Conservation (phyloP, 2,888 invertebrate species). For the Aquatica leii region DNA sequence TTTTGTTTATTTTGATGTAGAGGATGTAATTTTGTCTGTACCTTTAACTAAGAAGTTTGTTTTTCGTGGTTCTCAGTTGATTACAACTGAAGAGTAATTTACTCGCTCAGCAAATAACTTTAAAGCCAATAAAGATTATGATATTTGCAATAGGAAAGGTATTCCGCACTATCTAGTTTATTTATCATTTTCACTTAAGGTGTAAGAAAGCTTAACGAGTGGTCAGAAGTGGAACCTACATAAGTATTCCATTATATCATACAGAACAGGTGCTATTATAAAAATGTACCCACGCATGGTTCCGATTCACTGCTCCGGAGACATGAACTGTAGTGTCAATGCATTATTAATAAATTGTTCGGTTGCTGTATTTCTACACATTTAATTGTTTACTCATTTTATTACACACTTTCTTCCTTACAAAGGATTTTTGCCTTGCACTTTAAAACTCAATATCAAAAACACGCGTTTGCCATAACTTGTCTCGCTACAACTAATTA, state of each 20-base stretch:
- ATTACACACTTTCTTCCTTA: constrained; percentile 14
- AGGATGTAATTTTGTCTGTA: no score
- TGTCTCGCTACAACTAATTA: neutral
- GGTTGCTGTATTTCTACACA: constrained; percentile 37
- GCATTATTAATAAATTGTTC: constrained; percentile 48
- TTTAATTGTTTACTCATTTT: constrained; percentile 27
- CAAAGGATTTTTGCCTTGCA: neutral
- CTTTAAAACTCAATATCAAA: neutral
- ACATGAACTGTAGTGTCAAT: constrained; percentile 48
- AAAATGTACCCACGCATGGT: constrained; percentile 58
- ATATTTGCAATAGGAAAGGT: constrained; percentile 46
- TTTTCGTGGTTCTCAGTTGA: no score
- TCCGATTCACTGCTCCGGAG: constrained; percentile 52
- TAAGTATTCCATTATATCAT: constrained; percentile 59
- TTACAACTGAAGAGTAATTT: no score
- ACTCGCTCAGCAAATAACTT: constrained; percentile 6
- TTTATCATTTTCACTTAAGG: constrained; percentile 57
- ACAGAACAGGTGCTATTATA: constrained; percentile 58
- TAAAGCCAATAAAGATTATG: constrained; percentile 26
- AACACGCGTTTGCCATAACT: neutral
- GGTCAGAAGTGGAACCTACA: constrained; percentile 54
- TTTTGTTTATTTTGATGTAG: constrained; percentile 11
- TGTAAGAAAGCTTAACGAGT: constrained; percentile 55
- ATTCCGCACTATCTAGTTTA: constrained; percentile 54
- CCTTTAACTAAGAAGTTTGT: no score